phyloP scores from a whole-genome alignment of 2,797 vertebrate species.

The Lepidocolaptes lacrymiger region DNA sequence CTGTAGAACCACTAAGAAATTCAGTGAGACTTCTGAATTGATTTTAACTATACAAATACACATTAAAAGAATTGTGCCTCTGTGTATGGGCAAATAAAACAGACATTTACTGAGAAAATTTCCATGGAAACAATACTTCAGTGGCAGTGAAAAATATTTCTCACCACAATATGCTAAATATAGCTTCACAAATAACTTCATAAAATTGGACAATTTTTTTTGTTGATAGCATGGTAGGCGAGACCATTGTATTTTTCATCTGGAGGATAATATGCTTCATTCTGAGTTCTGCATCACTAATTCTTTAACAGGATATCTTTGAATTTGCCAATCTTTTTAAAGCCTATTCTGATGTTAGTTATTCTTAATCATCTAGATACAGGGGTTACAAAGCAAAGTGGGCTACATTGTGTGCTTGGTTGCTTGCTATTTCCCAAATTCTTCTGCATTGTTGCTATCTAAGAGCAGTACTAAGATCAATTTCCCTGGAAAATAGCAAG shows the following conservation, averaged over 20 bases:
- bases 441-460: background rate
- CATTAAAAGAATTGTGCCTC: background rate
- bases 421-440: background rate
- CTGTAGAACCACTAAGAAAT: background rate
- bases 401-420: background rate
- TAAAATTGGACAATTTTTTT: background rate
- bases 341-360: background rate
- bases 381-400: background rate
- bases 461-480: background rate
- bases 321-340: background rate
- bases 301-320: background rate
- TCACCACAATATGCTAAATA: constrained; percentile 18
- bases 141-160: constrained; percentile 26
- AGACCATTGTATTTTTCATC: background rate
- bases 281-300: background rate
- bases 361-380: background rate
- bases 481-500: background rate
- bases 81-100: constrained; percentile 14
- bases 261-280: background rate
- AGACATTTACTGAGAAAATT: constrained; percentile 35
- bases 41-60: background rate
- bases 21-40: background rate
- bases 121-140: constrained; percentile 60
- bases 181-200: constrained; percentile 27
- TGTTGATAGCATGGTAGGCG: background rate